phyloP scores from a whole-genome alignment of 2,888 invertebrate genomes.

The Microchrysa polita region DNA sequence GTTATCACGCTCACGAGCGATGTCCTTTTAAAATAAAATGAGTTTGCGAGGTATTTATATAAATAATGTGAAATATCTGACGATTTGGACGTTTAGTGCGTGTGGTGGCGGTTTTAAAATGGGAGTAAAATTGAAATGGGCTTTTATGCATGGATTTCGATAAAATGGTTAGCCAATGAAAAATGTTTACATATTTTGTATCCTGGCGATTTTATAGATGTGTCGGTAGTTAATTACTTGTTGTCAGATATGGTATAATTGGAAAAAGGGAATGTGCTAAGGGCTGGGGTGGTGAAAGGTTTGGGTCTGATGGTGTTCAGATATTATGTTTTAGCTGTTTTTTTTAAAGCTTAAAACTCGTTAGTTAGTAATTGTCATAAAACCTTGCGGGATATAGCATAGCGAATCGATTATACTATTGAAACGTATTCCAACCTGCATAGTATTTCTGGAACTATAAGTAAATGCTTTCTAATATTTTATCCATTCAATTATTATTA shows the following conservation, averaged over 20 bases:
- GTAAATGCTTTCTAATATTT: too few relatives aligned
- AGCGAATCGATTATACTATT: too few relatives aligned
- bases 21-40: slow-evolving; percentile 13
- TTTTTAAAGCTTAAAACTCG: too few relatives aligned
- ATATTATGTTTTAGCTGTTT: too few relatives aligned
- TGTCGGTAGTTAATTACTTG: slow-evolving; percentile 37
- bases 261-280: not conserved
- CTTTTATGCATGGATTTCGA: slow-evolving; percentile 20
- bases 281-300: too few relatives aligned
- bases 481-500: too few relatives aligned
- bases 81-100: slow-evolving; percentile 3
- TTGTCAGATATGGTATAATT: slow-evolving; percentile 29
- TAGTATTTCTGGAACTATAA: too few relatives aligned
- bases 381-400: too few relatives aligned
- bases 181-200: slow-evolving; percentile 27
- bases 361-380: too few relatives aligned
- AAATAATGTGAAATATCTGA: slow-evolving; percentile 18
- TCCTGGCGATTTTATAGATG: not conserved
- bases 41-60: not conserved
- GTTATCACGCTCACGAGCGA: slow-evolving; percentile 4
- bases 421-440: too few relatives aligned
- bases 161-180: slow-evolving; percentile 35
- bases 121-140: slow-evolving; percentile 32
- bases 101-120: not conserved
- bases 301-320: too few relatives aligned